A percentile compares a stretch with the other conserved stretches of the same genome.
Evolutionary conservation across 2,113 vertebrate genomes (phyloP).

Genomic region (Eclectus roratus): DNA sequence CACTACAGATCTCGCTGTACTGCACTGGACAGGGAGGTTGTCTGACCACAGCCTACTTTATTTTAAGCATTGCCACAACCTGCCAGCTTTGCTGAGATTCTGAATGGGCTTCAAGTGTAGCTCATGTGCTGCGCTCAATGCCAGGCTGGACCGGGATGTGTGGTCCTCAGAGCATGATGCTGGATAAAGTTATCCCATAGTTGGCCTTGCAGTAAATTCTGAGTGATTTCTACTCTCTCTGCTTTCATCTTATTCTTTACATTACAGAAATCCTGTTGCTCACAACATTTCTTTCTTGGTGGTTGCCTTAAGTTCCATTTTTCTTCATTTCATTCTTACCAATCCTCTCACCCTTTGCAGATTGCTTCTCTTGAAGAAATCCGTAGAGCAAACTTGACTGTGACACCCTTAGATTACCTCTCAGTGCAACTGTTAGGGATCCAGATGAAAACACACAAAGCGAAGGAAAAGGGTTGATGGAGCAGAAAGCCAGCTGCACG

Average conservation of each 20-base stretch:
- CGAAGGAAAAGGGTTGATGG: not conserved
- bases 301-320: not conserved
- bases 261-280: not conserved
- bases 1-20: not conserved
- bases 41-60: not conserved
- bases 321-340: not conserved
- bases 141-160: not conserved
- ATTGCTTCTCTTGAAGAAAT: not conserved
- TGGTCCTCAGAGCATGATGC: fast-evolving
- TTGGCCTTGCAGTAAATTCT: not conserved
- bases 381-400: not conserved
- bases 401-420: not conserved
- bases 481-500: not conserved
- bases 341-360: not conserved
- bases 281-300: not conserved
- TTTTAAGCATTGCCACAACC: not conserved
- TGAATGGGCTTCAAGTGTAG: not conserved
- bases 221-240: not conserved
- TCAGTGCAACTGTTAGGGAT: not conserved
- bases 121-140: not conserved
- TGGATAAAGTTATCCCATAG: not conserved
- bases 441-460: not conserved
- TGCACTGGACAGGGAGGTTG: not conserved
- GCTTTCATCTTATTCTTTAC: not conserved
- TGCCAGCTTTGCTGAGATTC: not conserved